Percentiles rank a stretch among this genome's conserved stretches.
Evolutionary conservation across 2,888 invertebrate genomes (phyloP).

Genomic region (Eilema caniola): DNA sequence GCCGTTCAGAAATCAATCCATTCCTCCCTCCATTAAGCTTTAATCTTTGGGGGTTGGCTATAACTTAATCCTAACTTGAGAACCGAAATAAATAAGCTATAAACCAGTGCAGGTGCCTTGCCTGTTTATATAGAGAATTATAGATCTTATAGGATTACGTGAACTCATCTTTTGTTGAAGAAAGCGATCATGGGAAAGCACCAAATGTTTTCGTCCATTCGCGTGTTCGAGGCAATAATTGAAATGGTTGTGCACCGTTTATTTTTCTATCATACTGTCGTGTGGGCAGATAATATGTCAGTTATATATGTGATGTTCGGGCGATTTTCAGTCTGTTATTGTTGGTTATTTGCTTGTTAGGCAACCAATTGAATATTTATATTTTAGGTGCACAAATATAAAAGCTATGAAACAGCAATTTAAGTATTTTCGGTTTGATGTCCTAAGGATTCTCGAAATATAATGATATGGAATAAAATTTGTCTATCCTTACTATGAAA

Average conservation of each 20-base stretch:
- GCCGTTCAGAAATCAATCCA: conserved; percentile 84
- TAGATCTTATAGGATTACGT: conserved; percentile 64
- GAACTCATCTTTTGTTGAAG: conserved; percentile 51
- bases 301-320: conserved; percentile 47
- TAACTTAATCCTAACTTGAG: conserved; percentile 85
- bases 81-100: conserved; percentile 85
- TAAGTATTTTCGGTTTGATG: neutral
- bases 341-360: conserved; percentile 18
- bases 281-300: conserved; percentile 68
- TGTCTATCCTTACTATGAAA: too few relatives aligned
- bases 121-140: conserved; percentile 71
- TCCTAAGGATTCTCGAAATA: neutral
- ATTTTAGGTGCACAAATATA: neutral
- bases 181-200: conserved; percentile 74
- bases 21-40: conserved; percentile 82
- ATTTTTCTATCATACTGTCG: conserved; percentile 69
- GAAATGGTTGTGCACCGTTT: conserved; percentile 68
- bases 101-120: conserved; percentile 82
- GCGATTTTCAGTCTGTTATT: conserved; percentile 14
- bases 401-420: too few relatives aligned
- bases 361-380: conserved; percentile 3
- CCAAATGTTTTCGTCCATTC: conserved; percentile 68
- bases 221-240: conserved; percentile 79
- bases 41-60: conserved; percentile 84
- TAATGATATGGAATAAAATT: too few relatives aligned